Base-by-base conservation (phyloP, 2,888 invertebrate species). In the Phalera bucephala region DNA sequence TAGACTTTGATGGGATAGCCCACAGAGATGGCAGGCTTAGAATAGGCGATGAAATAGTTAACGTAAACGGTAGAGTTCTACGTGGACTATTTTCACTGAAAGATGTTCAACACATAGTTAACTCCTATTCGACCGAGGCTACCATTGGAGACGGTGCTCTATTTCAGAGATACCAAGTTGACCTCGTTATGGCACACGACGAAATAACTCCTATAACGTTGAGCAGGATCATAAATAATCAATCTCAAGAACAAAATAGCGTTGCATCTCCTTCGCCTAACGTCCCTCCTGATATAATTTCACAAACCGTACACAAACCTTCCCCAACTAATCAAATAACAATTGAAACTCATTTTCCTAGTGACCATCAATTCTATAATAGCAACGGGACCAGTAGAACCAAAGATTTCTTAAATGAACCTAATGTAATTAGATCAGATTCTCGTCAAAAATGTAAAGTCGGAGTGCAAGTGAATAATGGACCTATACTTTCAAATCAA, bases 41-140 rank as follows among this genome's bases (percentile, higher is more conserved):
- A 61, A 91, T 96, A 40, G 96, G 96, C 8, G 97, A 97, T 80
- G 96, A 97, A 91, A 94, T 97, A 48, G 94, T 97, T 7, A 95
- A 96, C 80, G 95, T 97, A 17, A 97, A 97, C 76, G 96, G 96
- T 6, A 93, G 92, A 64, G 93, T 95, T 47, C 82, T 97, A 40
- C 91, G 94, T 45, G 95, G 95, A 1, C 89, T 96, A 36, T 91
- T 93, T 26, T 92, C 93, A 3, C 83, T 92, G 38, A 91, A 92
- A 65, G 94, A 93, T 56, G 92, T 92, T 10, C 92, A 92, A 57
- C 84, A 91, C 29, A 86, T 92, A 47, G 90, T 91, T 1, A 90
- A 91, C 53, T 89, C 88, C 15, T 90, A 85, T 67, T 90, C 90
- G 8, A 84, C 81, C n/a, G 86, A 90, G 75, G 74, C 87, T 32